Evolutionary conservation across 2,113 vertebrate species (phyloP), one percentile per base, ranked within the genome.

Genomic region (Galbula dea): DNA sequence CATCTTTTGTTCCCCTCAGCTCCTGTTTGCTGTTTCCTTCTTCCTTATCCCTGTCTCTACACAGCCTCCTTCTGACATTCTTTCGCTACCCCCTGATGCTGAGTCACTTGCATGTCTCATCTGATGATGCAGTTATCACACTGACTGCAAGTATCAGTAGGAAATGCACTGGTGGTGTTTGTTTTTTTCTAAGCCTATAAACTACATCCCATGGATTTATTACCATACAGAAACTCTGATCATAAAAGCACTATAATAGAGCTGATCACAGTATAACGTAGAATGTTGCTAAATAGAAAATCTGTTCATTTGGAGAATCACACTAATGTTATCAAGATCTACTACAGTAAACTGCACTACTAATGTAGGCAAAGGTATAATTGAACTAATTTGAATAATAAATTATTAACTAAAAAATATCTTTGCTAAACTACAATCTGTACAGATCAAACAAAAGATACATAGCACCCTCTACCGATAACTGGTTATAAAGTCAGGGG

Each of bases 321-420:
- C 90, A 91, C 93, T 93, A 92, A 78, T 19, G 55, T 62, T 91
- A 94, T 63, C 89, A 89, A 82, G 84, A 93, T 73, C 66, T 82
- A 93, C 78, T 62, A 71, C n/a, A 57, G 76, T 74, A 94, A 96
- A 94, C 68, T 58, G 37, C 62, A 82, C 39, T 7, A 15, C 74
- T 95, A 96, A 93, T 94, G 72, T 92, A 95, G 93, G 90, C 75
- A 82, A 95, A 96, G 82, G 88, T 90, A 84, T 79, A 90, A 90
- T 88, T 94, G 94, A 84, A 89, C 86, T 83, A 87, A 49, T 94
- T 88, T 77, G 79, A 95, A 92, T 86, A 91, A 90, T 73, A 89
- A 74, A 95, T 84, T 92, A 94, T 72, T 65, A 76, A 93, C 58
- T 75, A 74, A 89, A 94, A n/a, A 94, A 92, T 61, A 82, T 65